Evolutionary conservation across 2,888 invertebrate species (phyloP).

Genomic region (Clunio marinus): DNA sequence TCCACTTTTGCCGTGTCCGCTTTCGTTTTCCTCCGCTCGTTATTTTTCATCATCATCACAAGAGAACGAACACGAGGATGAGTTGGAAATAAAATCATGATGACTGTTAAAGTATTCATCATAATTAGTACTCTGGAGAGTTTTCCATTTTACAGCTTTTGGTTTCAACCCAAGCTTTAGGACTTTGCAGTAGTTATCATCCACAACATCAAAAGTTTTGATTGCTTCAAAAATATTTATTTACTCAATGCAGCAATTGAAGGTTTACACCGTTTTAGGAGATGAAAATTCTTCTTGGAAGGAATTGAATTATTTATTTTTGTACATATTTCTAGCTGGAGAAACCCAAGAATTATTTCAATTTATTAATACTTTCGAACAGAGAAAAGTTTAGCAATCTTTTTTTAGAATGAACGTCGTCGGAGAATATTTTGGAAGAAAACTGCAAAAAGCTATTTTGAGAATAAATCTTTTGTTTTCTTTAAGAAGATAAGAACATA

Average conservation of each 20-base stretch:
- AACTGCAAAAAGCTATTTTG: neutral
- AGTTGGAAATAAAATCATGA: slow-evolving; percentile 29
- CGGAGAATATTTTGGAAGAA: neutral
- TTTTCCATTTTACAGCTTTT: neutral
- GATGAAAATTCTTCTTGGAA: too few relatives aligned
- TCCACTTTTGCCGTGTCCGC: neutral
- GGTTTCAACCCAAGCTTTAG: neutral
- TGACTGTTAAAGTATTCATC: slow-evolving; percentile 34
- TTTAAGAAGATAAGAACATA: neutral
- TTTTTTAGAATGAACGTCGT: neutral
- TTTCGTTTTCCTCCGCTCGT: neutral
- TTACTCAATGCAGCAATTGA: neutral
- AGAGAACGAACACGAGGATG: neutral
- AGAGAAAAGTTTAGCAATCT: too few relatives aligned
- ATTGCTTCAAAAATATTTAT: neutral
- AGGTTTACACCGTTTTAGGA: too few relatives aligned
- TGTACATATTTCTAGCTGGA: too few relatives aligned
- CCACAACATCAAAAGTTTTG: neutral
- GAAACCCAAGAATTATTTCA: too few relatives aligned
- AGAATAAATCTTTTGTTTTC: neutral
- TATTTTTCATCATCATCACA: slow-evolving; percentile 12
- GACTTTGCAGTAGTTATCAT: neutral
- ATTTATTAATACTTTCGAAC: too few relatives aligned
- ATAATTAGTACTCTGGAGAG: slow-evolving; percentile 25
- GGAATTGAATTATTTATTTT: too few relatives aligned